Percentiles rank a stretch among this genome's conserved stretches.
phyloP scores from a whole-genome alignment of 2,113 vertebrate species.

The Crotalus viridis region DNA sequence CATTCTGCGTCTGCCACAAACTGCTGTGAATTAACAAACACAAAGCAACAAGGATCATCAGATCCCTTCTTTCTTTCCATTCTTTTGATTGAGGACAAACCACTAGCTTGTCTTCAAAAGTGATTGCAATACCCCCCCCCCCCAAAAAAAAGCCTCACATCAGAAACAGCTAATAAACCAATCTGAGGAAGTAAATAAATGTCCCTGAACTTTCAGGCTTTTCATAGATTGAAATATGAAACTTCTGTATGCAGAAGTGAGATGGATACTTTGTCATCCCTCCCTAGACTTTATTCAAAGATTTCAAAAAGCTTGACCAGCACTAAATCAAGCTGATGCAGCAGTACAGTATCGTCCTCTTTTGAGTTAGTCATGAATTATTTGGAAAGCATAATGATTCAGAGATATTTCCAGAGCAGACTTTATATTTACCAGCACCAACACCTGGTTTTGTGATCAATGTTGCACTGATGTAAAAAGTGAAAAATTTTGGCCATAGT shows the following conservation, averaged over 20 bases:
- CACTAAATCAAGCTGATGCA: slow-evolving; percentile 7
- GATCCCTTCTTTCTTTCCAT: neutral
- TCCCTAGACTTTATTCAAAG: neutral
- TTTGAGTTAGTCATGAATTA: neutral
- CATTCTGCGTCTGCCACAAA: neutral
- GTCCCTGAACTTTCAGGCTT: neutral
- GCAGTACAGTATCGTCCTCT: neutral
- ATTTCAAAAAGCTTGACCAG: slow-evolving; percentile 7
- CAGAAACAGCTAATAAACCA: slow-evolving; percentile 6
- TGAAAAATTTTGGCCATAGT: neutral
- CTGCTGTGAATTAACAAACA: neutral
- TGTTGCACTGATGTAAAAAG: neutral
- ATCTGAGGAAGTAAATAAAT: neutral
- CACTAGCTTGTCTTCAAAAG: neutral
- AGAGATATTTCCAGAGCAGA: neutral
- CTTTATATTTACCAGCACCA: neutral
- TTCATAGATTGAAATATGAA: slow-evolving; percentile 2
- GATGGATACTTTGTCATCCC: neutral
- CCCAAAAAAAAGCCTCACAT: neutral
- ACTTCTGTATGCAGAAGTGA: neutral
- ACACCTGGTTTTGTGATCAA: neutral
- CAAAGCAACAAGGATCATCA: neutral
- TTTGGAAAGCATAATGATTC: neutral
- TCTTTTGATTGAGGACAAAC: neutral
- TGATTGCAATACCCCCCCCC: neutral